A percentile compares a stretch with the other conserved stretches of the same genome.
These are phyloP conservation scores for Cephalopterus ornatus DNA, from an alignment of 2,113 vertebrate species.

Conservation along the genomic window DNA sequence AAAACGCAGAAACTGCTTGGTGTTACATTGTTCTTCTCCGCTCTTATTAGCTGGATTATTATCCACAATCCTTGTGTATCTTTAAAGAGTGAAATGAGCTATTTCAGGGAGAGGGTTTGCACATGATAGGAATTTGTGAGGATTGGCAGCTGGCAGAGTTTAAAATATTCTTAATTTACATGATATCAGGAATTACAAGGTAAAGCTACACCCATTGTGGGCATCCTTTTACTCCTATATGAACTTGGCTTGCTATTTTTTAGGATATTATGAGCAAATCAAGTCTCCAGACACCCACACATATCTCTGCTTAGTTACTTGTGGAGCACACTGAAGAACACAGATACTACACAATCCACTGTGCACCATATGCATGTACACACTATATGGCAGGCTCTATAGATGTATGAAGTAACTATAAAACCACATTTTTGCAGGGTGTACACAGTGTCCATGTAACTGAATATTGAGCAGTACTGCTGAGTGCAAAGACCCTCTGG, in stretches of 20 bases:
- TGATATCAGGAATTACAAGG: not conserved
- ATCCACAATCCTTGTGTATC: not conserved
- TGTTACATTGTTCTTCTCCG: not conserved
- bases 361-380: not conserved
- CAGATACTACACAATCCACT: not conserved
- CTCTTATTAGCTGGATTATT: not conserved
- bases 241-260: not conserved
- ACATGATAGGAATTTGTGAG: not conserved
- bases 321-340: not conserved
- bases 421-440: not conserved
- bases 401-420: not conserved
- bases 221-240: not conserved
- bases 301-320: not conserved
- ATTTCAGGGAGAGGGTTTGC: fast-evolving
- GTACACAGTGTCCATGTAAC: not conserved
- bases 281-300: not conserved
- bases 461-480: not conserved
- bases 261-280: not conserved
- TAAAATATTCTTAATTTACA: not conserved
- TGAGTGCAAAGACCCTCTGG: not conserved
- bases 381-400: not conserved
- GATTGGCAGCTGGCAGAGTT: not conserved
- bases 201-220: not conserved
- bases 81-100: not conserved
- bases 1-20: not conserved